Conservation (phyloP, 2,888 invertebrate genomes). For the Hermodice carunculata region DNA sequence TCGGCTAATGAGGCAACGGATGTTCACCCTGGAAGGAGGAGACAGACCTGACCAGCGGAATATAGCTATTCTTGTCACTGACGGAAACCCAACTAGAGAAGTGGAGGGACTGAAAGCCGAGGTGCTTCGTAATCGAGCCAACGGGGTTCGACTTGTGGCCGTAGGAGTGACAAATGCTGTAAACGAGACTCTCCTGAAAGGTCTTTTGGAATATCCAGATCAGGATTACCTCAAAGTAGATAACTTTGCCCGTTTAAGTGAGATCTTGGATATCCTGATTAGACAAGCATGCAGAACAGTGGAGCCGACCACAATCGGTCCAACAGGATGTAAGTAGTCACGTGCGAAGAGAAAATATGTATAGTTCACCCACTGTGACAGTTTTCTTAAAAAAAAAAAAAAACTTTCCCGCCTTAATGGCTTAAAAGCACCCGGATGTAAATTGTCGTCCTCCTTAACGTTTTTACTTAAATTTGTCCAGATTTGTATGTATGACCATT, state of each 20-base stretch:
- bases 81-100: neutral
- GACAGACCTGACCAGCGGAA: conserved; percentile 24
- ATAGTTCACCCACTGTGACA: no score
- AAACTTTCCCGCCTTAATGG: no score
- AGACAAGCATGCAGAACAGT: conserved; percentile 7
- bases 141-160: neutral
- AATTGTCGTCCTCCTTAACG: no score
- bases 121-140: neutral
- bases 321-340: no score
- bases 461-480: no score
- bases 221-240: conserved; percentile 22
- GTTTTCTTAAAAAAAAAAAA: no score
- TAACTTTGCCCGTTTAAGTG: conserved; percentile 14
- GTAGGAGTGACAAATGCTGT: neutral
- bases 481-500: no score
- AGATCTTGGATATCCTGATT: conserved; percentile 16
- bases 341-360: no score
- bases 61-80: conserved; percentile 32
- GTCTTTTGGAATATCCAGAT: no score
- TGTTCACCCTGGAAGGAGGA: conserved; percentile 19
- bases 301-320: neutral
- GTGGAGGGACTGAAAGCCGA: neutral
- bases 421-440: no score
- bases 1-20: neutral
- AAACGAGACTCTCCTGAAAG: neutral